Percentiles rank a stretch among this genome's conserved stretches.
phyloP scores from a whole-genome alignment of 2,797 vertebrate genomes.

The Parotocinclus haroldoi region DNA sequence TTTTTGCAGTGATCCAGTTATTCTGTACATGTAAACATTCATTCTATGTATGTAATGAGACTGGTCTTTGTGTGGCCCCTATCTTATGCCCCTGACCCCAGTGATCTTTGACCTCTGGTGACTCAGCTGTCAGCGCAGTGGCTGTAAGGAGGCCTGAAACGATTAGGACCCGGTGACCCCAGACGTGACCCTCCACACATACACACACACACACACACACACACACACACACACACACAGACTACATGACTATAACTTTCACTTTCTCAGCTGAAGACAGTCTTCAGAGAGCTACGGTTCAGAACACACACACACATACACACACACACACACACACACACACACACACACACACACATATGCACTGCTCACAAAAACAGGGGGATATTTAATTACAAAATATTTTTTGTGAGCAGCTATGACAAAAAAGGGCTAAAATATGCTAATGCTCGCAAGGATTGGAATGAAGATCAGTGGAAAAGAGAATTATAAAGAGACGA shows the following conservation, averaged over 20 bases:
- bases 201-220: conserved; percentile 23
- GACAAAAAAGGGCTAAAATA: too few relatives aligned
- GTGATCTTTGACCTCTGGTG: conserved; percentile 50
- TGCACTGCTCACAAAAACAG: too few relatives aligned
- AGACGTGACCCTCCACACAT: conserved; percentile 23
- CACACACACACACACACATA: too few relatives aligned
- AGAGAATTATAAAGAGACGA: too few relatives aligned
- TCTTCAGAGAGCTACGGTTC: too few relatives aligned
- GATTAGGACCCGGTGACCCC: conserved; percentile 67
- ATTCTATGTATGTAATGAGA: conserved; percentile 42
- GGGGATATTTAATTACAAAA: too few relatives aligned
- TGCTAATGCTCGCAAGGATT: too few relatives aligned
- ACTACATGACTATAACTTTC: conserved; percentile 3
- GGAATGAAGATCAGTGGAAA: too few relatives aligned
- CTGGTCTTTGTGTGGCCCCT: conserved; percentile 53
- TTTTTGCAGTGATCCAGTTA: too few relatives aligned
- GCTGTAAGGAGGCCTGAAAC: conserved; percentile 46
- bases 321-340: too few relatives aligned
- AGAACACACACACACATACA: too few relatives aligned
- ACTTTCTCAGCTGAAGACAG: neutral
- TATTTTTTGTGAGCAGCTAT: too few relatives aligned
- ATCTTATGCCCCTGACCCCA: conserved; percentile 53
- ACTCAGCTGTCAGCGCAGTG: conserved; percentile 59
- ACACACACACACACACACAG: conserved; percentile 19
- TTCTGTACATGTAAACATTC: conserved; percentile 16